Conservation (phyloP, 2,113 vertebrate genomes). For the Cyanoramphus novaezelandiae region DNA sequence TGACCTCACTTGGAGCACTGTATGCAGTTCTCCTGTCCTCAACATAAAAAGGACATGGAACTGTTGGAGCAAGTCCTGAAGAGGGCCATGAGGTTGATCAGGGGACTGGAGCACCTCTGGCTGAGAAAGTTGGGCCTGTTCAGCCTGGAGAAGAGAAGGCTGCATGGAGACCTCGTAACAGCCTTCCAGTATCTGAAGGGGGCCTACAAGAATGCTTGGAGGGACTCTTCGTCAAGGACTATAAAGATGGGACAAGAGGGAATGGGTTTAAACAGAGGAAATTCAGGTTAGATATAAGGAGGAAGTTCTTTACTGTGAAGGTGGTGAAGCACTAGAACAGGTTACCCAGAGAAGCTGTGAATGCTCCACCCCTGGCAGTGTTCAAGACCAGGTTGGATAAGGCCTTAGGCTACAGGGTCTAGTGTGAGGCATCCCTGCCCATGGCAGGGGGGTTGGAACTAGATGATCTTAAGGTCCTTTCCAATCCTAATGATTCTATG, state of each 20-base stretch:
- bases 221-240: not conserved
- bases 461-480: not conserved
- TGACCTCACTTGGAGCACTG: not conserved
- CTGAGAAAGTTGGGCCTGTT: not conserved
- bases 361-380: not conserved
- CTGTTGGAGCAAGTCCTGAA: not conserved
- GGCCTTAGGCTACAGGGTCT: not conserved
- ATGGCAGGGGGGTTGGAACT: not conserved
- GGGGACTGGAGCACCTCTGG: not conserved
- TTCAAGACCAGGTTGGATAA: not conserved
- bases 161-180: not conserved
- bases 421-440: not conserved
- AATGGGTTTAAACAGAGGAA: not conserved
- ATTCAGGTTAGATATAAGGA: not conserved
- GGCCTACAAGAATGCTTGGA: not conserved
- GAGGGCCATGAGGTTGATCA: not conserved
- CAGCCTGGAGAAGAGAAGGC: not conserved
- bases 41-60: not conserved
- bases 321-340: not conserved
- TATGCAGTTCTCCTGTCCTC: not conserved
- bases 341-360: not conserved
- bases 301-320: not conserved
- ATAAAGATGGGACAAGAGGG: not conserved
- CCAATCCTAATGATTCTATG: not conserved
- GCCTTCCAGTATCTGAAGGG: not conserved